Conservation (phyloP, 2,113 vertebrate genomes). For the Pyrgilauda ruficollis region DNA sequence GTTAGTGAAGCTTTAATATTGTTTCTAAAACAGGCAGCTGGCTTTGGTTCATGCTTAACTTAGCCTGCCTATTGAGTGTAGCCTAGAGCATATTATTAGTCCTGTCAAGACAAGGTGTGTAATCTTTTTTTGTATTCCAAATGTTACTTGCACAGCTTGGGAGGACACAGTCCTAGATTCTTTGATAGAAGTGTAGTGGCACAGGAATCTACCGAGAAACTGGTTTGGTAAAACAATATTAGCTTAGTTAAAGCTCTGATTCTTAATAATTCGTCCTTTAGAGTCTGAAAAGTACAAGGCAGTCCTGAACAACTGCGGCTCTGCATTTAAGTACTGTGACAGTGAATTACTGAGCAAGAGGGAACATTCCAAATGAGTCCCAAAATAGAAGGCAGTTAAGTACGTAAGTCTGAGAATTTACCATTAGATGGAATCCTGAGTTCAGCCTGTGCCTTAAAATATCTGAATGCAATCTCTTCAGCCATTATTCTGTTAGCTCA, state of each 20-base stretch:
- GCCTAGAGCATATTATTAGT: neutral
- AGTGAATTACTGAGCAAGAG: neutral
- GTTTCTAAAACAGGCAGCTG: neutral
- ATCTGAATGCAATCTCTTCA: neutral
- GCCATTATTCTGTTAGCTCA: neutral
- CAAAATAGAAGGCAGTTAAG: constrained; percentile 9
- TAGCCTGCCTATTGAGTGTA: neutral
- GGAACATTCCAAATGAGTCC: neutral
- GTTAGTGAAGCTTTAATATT: neutral
- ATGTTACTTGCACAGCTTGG: neutral
- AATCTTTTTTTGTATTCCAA: neutral
- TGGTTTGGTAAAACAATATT: neutral
- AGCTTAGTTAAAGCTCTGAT: neutral
- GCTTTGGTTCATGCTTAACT: neutral
- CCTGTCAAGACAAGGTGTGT: neutral
- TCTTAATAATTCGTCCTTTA: neutral
- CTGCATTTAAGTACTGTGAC: neutral
- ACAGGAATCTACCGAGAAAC: neutral
- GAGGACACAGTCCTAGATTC: neutral
- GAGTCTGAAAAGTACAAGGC: neutral
- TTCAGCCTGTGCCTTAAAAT: neutral
- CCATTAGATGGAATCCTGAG: neutral
- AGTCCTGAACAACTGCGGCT: neutral
- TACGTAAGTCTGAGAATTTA: neutral
- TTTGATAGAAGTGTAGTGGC: neutral